Conservation (phyloP, 2,797 vertebrate species). For the Decapterus maruadsi region DNA sequence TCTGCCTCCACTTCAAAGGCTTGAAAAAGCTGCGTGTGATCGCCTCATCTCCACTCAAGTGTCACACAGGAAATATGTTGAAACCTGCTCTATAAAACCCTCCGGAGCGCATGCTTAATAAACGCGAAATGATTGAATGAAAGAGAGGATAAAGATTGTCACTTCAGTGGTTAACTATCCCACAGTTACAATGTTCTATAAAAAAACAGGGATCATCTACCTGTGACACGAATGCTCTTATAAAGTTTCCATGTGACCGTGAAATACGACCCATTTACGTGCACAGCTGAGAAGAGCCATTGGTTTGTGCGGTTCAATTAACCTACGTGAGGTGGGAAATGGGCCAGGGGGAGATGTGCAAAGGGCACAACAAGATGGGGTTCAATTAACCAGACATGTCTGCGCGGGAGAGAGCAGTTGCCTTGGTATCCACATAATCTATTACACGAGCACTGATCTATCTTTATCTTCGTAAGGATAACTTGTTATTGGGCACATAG, state of each 20-base stretch:
- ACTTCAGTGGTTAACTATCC: constrained; percentile 50
- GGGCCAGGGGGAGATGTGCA: constrained; percentile 40
- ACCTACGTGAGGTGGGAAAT: constrained; percentile 48
- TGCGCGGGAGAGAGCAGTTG: constrained; percentile 26
- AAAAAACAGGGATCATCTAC: constrained; percentile 56
- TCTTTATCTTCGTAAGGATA: constrained; percentile 33
- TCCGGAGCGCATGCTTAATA: constrained; percentile 9
- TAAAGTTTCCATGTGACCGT: constrained; percentile 55
- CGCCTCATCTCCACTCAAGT: constrained; percentile 25
- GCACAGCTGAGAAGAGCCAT: constrained; percentile 47
- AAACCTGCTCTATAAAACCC: constrained; percentile 23
- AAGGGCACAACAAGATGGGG: constrained; percentile 52
- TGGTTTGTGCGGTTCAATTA: constrained; percentile 66
- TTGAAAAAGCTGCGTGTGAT: constrained; percentile 15
- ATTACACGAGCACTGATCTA: constrained; percentile 29
- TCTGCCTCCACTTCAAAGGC: constrained; percentile 15
- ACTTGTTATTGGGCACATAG: constrained; percentile 32
- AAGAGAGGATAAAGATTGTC: constrained; percentile 41
- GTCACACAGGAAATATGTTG: constrained; percentile 36
- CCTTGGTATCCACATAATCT: constrained; percentile 39
- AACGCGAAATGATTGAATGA: constrained; percentile 53
- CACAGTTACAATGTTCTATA: constrained; percentile 62
- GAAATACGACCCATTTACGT: constrained; percentile 64
- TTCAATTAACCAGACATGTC: constrained; percentile 68
- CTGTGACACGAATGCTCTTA: constrained; percentile 62